Conservation (phyloP, 2,113 vertebrate species). For the Pantherophis guttatus region DNA sequence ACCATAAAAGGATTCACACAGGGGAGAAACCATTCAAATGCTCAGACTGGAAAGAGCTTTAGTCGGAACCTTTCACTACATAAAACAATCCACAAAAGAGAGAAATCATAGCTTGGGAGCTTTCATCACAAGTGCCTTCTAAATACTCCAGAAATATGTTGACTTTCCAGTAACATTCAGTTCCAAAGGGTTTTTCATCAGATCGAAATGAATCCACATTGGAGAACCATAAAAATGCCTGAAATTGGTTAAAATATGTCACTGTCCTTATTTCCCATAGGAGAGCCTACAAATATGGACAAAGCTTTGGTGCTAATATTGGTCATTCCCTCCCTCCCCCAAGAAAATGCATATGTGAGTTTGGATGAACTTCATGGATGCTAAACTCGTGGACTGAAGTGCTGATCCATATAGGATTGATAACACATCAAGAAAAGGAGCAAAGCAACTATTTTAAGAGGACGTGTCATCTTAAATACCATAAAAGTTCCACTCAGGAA, state of each 20-base stretch:
- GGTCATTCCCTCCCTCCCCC: no score
- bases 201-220: not conserved
- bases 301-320: no score
- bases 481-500: not conserved
- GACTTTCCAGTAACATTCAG: not conserved
- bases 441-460: no score
- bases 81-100: not conserved
- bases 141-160: no score
- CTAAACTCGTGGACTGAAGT: no score
- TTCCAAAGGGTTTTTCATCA: not conserved
- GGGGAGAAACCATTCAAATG: not conserved
- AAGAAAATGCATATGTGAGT: no score
- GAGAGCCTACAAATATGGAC: not conserved
- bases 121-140: no score
- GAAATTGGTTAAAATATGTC: not conserved
- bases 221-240: not conserved
- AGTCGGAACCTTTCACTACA: not conserved
- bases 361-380: no score
- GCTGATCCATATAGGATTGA: no score
- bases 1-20: not conserved
- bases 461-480: no score
- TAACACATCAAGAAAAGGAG: no score
- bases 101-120: not conserved
- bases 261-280: not conserved
- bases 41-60: not conserved